phyloP scores from a whole-genome alignment of 1,140 invertebrate genomes.

The Heliothis virescens region DNA sequence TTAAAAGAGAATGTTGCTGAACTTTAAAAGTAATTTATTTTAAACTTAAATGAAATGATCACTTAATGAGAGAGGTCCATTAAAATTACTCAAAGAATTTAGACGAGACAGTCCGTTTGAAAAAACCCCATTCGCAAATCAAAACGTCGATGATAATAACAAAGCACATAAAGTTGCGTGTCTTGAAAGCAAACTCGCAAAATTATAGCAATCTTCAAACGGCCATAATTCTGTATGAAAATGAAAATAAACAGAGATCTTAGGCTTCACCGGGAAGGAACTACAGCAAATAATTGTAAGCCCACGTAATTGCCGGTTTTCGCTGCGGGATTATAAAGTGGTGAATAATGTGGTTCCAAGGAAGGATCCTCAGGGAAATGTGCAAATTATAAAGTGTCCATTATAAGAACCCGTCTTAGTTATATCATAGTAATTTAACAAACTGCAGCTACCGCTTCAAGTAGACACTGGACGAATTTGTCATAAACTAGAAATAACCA shows the following conservation, averaged over 20 bases:
- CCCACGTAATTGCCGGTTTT: constrained; percentile 61
- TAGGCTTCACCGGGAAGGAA: constrained; percentile 59
- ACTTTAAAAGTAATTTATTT: too few species aligned
- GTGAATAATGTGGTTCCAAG: constrained; percentile 26
- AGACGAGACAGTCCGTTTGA: too few species aligned
- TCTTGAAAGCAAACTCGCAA: constrained; percentile 42
- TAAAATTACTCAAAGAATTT: too few species aligned
- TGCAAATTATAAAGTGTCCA: constrained; percentile 29
- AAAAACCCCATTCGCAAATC: constrained; percentile 16
- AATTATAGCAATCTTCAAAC: constrained; percentile 66
- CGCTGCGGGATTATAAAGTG: constrained; percentile 49
- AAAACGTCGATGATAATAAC: constrained; percentile 47
- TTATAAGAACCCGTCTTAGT: constrained; percentile 4
- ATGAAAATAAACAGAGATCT: constrained; percentile 61
- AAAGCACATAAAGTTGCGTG: constrained; percentile 43
- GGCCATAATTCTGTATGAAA: constrained; percentile 61
- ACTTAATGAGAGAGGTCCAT: too few species aligned
- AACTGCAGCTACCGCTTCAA: constrained; percentile 8
- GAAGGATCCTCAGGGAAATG: constrained; percentile 6
- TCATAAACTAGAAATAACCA: constrained; percentile 1
- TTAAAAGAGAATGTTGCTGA: too few species aligned
- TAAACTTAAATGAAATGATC: too few species aligned
- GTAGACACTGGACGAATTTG: background rate
- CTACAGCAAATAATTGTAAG: constrained; percentile 66
- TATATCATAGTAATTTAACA: background rate